Base-by-base conservation (phyloP, 2,888 invertebrate genomes). In the Drosophila birchii region DNA sequence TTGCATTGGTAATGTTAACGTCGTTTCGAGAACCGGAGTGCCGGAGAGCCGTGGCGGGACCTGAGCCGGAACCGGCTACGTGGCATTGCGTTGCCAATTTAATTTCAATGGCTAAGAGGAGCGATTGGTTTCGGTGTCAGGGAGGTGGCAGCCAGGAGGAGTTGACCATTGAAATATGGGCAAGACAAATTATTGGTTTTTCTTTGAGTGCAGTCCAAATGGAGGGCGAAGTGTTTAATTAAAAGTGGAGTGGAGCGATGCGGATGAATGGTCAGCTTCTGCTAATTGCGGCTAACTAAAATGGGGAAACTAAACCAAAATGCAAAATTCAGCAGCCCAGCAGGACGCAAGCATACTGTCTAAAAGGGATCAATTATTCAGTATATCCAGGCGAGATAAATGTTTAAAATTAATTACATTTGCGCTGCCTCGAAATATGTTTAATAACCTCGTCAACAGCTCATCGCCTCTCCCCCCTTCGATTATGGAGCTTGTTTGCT, bases 171-270 rank as follows among this genome's bases (percentile, higher is more conserved):
- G 78, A 88, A 88, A 85, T 86, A 86, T 85, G 76, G 74, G 60
- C 49, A 81, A 81, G 80, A 78, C 79, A 85, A 88, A 87, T 85
- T 80, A 87, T 87, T 87, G 87, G 89, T 79, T 75, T 88, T 88
- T 78, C 85, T 77, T 73, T 79, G 85, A 84, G 79, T 63, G 72
- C 59, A 69, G 71, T 78, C 58, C 55, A 86, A 86, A 76, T 57
- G 74, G n/a, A n/a, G 73, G 72, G 72, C 62, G 71, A 81, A 68
- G 81, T 75, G 86, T 85, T 87, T 85, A 79, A 81, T 86, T 75
- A 78, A 81, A 85, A 84, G 81, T 72, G 68, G 75, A 88, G 75
- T 75, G 85, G 75, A 78, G 62, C 72, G 76, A 69, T 78, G 75
- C 88, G 90, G 83, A 82, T 75, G 82, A 83, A 78, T 80, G 76